Conservation (phyloP, 2,797 vertebrate genomes). For the Vireo griseus region DNA sequence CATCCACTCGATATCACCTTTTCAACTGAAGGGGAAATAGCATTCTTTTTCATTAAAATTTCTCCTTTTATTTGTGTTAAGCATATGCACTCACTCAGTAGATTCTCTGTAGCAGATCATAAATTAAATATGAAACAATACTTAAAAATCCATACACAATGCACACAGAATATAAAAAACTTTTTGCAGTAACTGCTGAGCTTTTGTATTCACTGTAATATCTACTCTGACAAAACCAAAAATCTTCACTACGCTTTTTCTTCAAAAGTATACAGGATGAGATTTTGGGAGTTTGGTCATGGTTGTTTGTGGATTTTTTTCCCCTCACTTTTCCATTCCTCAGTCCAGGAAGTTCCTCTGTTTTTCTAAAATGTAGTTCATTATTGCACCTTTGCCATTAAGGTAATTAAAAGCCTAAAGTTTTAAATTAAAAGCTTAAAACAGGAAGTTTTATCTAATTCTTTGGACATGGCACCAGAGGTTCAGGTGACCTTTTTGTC, state of each 20-base stretch:
- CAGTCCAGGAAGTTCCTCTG: not conserved
- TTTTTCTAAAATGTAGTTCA: not conserved
- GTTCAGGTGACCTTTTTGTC: not conserved
- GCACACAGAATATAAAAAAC: not conserved
- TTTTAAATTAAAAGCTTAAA: not conserved
- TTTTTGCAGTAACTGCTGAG: not conserved
- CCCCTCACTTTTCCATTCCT: not conserved
- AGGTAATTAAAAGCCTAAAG: not conserved
- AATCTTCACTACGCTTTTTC: not conserved
- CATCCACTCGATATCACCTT: not conserved
- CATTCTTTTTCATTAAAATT: slow-evolving; percentile 27
- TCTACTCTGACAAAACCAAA: not conserved
- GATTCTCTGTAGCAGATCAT: not conserved
- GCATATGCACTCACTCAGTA: not conserved
- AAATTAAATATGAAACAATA: slow-evolving; percentile 45
- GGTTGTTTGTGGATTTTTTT: fast-evolving
- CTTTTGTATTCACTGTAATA: not conserved
- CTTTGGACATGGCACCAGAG: not conserved
- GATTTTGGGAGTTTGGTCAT: not conserved
- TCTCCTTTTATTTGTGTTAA: slow-evolving; percentile 29
- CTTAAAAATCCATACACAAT: not conserved
- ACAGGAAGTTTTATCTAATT: not conserved
- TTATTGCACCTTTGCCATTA: not conserved
- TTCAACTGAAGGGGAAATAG: not conserved
- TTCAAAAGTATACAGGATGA: not conserved